Evolutionary conservation across 2,113 vertebrate species (phyloP), one percentile per base, ranked within the genome.

Genomic region (Miniopterus natalensis): DNA sequence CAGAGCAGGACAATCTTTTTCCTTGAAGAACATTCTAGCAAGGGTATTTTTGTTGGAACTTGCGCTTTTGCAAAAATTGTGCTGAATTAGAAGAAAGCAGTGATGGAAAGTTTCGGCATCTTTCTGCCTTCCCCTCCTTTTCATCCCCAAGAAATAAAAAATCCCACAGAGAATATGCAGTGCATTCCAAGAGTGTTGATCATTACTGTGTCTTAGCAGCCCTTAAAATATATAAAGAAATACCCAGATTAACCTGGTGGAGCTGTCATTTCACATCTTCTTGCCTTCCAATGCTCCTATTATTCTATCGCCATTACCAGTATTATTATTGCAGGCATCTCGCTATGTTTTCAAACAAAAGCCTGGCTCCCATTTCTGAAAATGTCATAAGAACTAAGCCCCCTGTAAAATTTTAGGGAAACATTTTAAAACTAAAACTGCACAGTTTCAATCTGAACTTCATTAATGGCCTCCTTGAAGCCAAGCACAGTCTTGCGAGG

Each of bases 401-500:
- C 73, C 57, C 83, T 89, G 10, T 85, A 87, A 75, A 85, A 57
- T 85, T 97, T 88, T 63, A 96, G 97, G 95, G 55, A 97, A 96
- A 89, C 92, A 59, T 90, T 98, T 96, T 95, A 95, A 96, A 84
- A 85, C 81, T 40, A 27, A 23, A 89, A 66, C 91, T 66, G 40
- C 8, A 78, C 80, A 66, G 73, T 90, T 98, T 97, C 97, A 96
- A 71, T 93, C 73, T 93, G 92, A 98, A 94, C 91, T 95, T 97
- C 95, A 93, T 97, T 96, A 97, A 96, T 97, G 96, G 95, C 92
- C 73, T 53, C 1, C 91, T 77, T 75, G 57, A 96, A 96, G 96
- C 96, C 94, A 97, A 96, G 92, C 94, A 36, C 2, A 12, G 89
- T 90, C 97, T 98, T 97, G 45, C 0, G 65, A 98, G 97, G 89